These are phyloP conservation scores for Drosophila merina DNA, from an alignment of 2,888 invertebrate genomes.

Conservation along the genomic window DNA sequence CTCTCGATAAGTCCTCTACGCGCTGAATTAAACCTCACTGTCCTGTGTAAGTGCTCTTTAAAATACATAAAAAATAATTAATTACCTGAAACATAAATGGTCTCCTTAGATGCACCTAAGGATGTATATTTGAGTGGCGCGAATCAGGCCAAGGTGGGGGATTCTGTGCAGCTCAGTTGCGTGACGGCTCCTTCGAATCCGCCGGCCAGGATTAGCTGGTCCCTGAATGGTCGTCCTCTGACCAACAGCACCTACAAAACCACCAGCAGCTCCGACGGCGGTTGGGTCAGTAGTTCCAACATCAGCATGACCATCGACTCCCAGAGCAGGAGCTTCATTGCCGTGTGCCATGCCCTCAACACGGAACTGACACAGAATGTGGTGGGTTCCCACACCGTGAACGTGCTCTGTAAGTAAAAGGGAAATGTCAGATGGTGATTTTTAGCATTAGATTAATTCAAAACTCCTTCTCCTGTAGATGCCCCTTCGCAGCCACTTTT, in stretches of 20 bases:
- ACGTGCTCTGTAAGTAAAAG: constrained; percentile 80
- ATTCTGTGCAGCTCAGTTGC: constrained; percentile 74
- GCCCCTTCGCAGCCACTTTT: constrained; percentile 79
- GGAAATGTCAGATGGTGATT: no score
- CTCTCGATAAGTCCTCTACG: constrained; percentile 74
- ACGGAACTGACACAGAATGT: constrained; percentile 81
- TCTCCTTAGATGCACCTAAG: constrained; percentile 75
- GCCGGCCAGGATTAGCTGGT: constrained; percentile 81
- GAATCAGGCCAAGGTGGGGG: constrained; percentile 78
- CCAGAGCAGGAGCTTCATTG: constrained; percentile 79
- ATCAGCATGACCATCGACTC: constrained; percentile 76
- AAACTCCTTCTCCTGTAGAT: constrained; percentile 50
- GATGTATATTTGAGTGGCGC: constrained; percentile 79
- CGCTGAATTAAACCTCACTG: constrained; percentile 80
- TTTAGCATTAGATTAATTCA: not conserved
- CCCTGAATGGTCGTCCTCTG: constrained; percentile 80
- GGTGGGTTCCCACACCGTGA: constrained; percentile 81
- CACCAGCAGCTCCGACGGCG: constrained; percentile 70
- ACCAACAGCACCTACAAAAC: constrained; percentile 73
- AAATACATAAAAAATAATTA: not conserved
- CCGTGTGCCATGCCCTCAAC: constrained; percentile 81
- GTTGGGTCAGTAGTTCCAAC: constrained; percentile 81
- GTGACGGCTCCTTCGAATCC: constrained; percentile 81
- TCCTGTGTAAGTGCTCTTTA: constrained; percentile 74
- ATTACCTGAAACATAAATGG: not conserved